Evolutionary conservation across 2,113 vertebrate species (phyloP).

Genomic region (Channa maculata): DNA sequence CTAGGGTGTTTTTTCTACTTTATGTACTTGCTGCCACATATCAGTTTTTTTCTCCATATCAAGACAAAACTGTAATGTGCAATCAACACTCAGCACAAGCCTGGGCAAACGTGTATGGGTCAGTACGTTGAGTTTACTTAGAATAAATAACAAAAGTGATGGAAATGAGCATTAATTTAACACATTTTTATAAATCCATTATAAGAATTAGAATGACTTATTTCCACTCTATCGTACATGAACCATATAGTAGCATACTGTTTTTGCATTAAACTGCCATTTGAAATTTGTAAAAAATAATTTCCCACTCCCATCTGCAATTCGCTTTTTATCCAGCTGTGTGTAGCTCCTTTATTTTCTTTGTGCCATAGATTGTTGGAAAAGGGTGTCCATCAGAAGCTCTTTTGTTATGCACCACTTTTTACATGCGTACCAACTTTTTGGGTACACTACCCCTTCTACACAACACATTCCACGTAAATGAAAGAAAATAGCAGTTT

Average conservation of each 20-base stretch:
- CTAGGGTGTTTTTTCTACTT: not conserved
- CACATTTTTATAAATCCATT: too few species aligned
- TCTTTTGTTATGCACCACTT: not conserved
- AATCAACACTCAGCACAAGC: not conserved
- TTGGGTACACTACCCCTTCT: not conserved
- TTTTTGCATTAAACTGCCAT: too few species aligned
- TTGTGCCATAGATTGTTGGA: not conserved
- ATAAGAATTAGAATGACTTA: too few species aligned
- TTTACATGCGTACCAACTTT: not conserved
- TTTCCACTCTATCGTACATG: too few species aligned
- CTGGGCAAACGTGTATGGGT: conserved; percentile 5
- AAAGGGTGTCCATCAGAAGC: not conserved
- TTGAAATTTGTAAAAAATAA: too few species aligned
- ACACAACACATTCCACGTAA: not conserved
- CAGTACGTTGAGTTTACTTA: not conserved
- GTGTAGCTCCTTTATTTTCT: not conserved
- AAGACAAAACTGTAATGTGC: not conserved
- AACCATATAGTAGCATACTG: too few species aligned
- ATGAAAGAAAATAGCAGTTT: conserved; percentile 1
- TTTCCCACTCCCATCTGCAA: not conserved
- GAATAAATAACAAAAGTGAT: not conserved
- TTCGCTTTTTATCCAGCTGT: not conserved
- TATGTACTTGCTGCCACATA: not conserved
- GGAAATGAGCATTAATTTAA: too few species aligned
- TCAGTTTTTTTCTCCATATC: not conserved